These are phyloP conservation scores for Hemibagrus wyckioides DNA, from an alignment of 2,113 vertebrate species.

Conservation along the genomic window DNA sequence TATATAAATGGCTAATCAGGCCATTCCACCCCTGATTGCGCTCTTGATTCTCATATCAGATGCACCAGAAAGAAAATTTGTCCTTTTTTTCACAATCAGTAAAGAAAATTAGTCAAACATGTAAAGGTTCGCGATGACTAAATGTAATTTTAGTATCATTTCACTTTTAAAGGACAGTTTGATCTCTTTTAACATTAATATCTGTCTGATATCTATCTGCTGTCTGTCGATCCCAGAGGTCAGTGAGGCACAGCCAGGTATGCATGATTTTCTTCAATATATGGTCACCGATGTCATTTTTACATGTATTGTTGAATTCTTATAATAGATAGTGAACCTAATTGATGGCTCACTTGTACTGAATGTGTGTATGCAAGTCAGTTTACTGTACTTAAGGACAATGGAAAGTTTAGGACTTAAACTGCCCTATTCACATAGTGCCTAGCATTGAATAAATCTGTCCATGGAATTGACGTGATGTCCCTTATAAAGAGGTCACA, in stretches of 20 bases:
- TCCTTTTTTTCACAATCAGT: neutral
- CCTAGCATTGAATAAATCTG: neutral
- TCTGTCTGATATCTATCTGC: neutral
- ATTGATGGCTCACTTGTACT: neutral
- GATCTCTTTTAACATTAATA: no score
- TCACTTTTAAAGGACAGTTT: neutral
- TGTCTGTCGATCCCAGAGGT: neutral
- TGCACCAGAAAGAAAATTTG: neutral
- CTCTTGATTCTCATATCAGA: neutral
- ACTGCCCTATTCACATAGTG: neutral
- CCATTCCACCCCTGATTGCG: neutral
- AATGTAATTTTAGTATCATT: neutral
- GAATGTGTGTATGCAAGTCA: neutral
- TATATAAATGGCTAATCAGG: neutral
- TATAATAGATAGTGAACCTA: neutral
- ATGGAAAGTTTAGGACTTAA: neutral
- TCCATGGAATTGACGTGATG: neutral
- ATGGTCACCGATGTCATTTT: neutral
- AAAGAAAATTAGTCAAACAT: neutral
- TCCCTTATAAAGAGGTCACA: neutral
- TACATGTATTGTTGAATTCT: neutral
- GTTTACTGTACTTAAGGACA: no score
- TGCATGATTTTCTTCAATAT: neutral
- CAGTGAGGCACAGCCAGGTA: neutral
- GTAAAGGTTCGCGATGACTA: neutral